Base-by-base conservation (phyloP, 2,888 invertebrate species). In the Coenonympha arcania region DNA sequence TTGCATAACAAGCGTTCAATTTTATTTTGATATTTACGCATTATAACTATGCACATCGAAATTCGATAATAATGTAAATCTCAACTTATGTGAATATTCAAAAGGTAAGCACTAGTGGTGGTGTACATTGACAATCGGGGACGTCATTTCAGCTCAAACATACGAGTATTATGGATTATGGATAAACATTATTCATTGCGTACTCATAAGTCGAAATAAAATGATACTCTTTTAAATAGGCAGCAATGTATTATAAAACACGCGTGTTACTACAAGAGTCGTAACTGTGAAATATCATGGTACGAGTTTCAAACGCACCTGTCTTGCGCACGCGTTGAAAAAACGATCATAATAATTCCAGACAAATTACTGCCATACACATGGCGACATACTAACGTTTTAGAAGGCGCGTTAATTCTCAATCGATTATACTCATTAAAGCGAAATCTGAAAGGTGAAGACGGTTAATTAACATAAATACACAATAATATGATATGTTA, bases 281-380 rank as follows among this genome's bases (percentile, higher is more conserved):
- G 43, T 30, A 19, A 3, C 15, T 15, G 6, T 26, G 8, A 24
- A 8, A 19, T 8, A 2, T 36, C 33, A 13, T 28, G 28, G 20
- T 41, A 44, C 11, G 28, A 8, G 45, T 37, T 48, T 33, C 48
- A 42, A 30, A 16, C 37, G 48, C 62, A 62, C 57, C 62, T 56
- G 58, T 49, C 62, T 24, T 51, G 48, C 55, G 63, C 63, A 53
- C 65, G 63, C 60, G 63, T 63, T 65, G 66, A 65, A 66, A 61
- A 66, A 66, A 65, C 64, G 63, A 63, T 68, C 63, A 63, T 70
- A 70, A 63, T 70, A 70, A 72, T 70, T 69, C 61, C 57, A 50
- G 46, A 65, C 63, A 66, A 69, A 67, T 68, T 68, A 60, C 61
- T 59, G 56, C 50, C 52, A 43, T 50, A 52, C 48, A 42, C 41